Evolutionary conservation across 1,140 invertebrate genomes (phyloP).

Genomic region (Aphelinus atriplicis): DNA sequence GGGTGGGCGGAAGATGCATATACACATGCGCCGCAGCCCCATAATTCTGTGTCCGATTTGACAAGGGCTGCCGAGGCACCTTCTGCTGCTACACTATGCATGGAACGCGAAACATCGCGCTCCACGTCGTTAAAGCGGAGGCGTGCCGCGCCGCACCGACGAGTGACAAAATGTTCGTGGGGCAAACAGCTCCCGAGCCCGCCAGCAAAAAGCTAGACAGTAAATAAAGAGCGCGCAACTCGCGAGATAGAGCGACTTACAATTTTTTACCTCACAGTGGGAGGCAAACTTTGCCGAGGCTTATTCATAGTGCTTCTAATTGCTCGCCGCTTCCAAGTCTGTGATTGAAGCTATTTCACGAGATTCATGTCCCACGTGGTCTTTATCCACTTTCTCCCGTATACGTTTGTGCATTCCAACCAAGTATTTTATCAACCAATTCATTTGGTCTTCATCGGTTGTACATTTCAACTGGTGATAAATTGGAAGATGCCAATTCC

Average conservation of each 20-base stretch:
- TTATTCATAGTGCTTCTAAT: too few relatives aligned
- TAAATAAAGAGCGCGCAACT: conserved; percentile 9
- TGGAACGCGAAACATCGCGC: conserved; percentile 2
- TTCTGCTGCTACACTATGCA: conserved; percentile 12
- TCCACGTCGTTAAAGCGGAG: too few relatives aligned
- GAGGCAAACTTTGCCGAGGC: too few relatives aligned
- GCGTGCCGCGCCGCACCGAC: not conserved
- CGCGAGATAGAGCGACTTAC: conserved; percentile 13
- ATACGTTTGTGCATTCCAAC: too few relatives aligned
- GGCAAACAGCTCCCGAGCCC: not conserved
- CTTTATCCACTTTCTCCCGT: too few relatives aligned
- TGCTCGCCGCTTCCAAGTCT: too few relatives aligned
- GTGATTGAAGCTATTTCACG: too few relatives aligned
- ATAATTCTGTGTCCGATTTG: conserved; percentile 38
- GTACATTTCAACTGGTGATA: too few relatives aligned
- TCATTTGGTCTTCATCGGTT: too few relatives aligned
- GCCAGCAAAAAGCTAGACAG: conserved; percentile 10
- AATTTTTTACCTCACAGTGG: conserved; percentile 15
- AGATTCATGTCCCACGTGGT: too few relatives aligned
- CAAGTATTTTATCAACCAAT: too few relatives aligned
- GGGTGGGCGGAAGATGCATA: conserved; percentile 11
- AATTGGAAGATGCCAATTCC: too few relatives aligned
- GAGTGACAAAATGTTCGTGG: conserved; percentile 18
- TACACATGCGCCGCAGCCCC: conserved; percentile 2
- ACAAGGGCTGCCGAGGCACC: not conserved